Evolutionary conservation across 2,888 invertebrate species (phyloP).

Genomic region (Drosophila suboccidentalis): DNA sequence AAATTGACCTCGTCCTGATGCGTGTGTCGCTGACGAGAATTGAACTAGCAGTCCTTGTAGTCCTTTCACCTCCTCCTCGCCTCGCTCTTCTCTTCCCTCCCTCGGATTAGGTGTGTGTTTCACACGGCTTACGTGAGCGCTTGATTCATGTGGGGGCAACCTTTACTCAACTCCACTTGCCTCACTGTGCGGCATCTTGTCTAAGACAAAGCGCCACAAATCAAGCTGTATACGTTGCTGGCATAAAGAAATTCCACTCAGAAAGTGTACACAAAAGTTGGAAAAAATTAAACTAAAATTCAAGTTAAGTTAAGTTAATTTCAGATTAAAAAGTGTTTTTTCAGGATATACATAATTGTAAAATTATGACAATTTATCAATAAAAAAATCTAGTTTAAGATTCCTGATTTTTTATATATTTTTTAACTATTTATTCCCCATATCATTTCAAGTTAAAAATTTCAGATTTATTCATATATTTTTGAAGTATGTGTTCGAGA

Average conservation of each 20-base stretch:
- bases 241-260: slow-evolving; percentile 54
- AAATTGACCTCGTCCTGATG: slow-evolving; percentile 78
- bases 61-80: neutral
- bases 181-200: slow-evolving; percentile 18
- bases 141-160: slow-evolving; percentile 49
- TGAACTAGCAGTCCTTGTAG: slow-evolving; percentile 32
- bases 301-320: neutral
- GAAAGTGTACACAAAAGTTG: neutral
- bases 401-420: too few species aligned
- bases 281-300: neutral
- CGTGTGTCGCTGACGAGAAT: slow-evolving; percentile 54
- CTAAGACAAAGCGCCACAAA: slow-evolving; percentile 62
- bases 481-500: too few species aligned
- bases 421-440: too few species aligned
- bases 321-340: too few species aligned
- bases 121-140: slow-evolving; percentile 58
- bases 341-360: too few species aligned
- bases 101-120: slow-evolving; percentile 35
- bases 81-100: neutral
- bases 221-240: slow-evolving; percentile 54
- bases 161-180: slow-evolving; percentile 27
- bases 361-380: too few species aligned
- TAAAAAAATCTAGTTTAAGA: too few species aligned
- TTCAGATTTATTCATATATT: too few species aligned
- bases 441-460: too few species aligned